A percentile compares a stretch with the other conserved stretches of the same genome.
Evolutionary conservation across 2,888 invertebrate genomes (phyloP).

Genomic region (Harmothoe impar): DNA sequence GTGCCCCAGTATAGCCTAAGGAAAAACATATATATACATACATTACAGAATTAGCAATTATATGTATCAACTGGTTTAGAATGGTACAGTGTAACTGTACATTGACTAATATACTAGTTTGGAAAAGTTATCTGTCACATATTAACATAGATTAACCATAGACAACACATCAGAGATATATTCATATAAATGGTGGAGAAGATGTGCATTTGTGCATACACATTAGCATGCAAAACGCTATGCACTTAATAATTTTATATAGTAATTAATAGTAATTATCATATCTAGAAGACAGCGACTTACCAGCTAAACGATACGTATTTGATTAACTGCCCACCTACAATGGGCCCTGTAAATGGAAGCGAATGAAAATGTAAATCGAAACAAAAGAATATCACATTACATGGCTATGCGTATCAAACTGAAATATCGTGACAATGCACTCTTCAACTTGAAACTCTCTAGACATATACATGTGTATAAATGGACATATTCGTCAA

Average conservation of each 20-base stretch:
- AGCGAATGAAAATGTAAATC: not conserved
- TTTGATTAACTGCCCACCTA: not conserved
- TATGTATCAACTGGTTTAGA: not conserved
- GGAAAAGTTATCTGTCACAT: not conserved
- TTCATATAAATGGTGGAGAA: too few species aligned
- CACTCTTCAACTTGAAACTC: too few species aligned
- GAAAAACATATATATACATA: not conserved
- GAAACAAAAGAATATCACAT: not conserved
- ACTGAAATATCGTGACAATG: too few species aligned
- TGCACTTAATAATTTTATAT: too few species aligned
- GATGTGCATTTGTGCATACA: too few species aligned
- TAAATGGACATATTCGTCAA: not conserved
- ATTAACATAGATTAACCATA: too few species aligned
- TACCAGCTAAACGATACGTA: not conserved
- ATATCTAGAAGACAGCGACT: not conserved
- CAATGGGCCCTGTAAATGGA: not conserved
- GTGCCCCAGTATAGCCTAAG: slow-evolving; percentile 14
- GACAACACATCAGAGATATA: not conserved
- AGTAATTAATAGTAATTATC: too few species aligned
- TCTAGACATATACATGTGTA: not conserved
- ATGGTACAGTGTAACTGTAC: not conserved
- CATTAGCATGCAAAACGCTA: too few species aligned
- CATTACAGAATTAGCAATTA: not conserved
- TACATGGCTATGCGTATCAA: not conserved
- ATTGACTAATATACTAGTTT: not conserved